Evolutionary conservation across 2,113 vertebrate species (phyloP), one percentile per base, ranked within the genome.

Genomic region (Saccopteryx leptura): DNA sequence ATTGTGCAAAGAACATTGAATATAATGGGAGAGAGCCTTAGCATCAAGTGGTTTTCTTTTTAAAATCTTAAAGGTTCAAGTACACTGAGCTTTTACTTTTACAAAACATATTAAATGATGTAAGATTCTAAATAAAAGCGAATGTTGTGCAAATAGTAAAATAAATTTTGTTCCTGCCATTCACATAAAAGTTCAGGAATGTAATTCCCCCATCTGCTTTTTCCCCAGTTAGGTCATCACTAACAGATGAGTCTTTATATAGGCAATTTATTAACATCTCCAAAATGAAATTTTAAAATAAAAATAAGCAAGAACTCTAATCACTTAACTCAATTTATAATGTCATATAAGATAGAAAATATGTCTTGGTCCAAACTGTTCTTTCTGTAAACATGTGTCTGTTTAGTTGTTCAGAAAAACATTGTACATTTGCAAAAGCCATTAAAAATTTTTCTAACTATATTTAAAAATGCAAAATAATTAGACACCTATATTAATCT

Each of bases 111-210:
- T 69, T 83, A 68, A 56, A 68, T 83, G 15, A 65, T 82, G 14
- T 69, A 83, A 72, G 11, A 81, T 60, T 13, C n/a, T 48, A 87
- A 78, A 86, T 91, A 89, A 92, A 95, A 90, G 39, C 3, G 82
- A 76, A 94, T 54, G 33, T 14, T 83, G 14, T 19, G 13, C 24
- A 60, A 85, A 68, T 87, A 13, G 11, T 65, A 9, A 90, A 92
- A 61, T 56, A 87, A 87, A 71, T 68, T 9, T 76, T 60, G 11
- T 23, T 80, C 26, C 13, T 65, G 39, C 23, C 48, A 48, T 83
- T 83, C 24, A 82, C 28, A 66, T 66, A 86, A 31, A 94, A 85
- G 18, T 39, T 84, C 79, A 46, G 8, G 4, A 68, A 54, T 71
- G 6, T 78, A 69, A 52, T 92, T n/a, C 23, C n/a, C 13, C n/a